These are phyloP conservation scores for Thaleichthys pacificus DNA, from an alignment of 2,797 vertebrate species.

Conservation along the genomic window DNA sequence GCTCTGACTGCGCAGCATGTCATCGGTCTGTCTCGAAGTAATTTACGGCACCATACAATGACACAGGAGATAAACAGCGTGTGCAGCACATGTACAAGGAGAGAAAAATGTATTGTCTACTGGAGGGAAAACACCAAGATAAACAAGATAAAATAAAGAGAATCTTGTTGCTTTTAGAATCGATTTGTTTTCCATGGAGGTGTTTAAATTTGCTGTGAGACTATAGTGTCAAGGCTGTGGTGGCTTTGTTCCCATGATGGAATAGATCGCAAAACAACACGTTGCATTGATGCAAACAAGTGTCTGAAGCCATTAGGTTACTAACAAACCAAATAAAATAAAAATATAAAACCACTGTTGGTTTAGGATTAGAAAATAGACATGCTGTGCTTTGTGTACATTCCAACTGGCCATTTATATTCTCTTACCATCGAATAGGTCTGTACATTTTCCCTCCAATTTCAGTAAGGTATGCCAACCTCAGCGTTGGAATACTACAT, in stretches of 20 bases:
- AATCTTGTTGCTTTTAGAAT: not conserved
- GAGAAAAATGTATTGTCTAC: not conserved
- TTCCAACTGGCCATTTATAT: not conserved
- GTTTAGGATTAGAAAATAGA: not conserved
- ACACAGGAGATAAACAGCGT: constrained; percentile 73
- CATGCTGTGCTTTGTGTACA: not conserved
- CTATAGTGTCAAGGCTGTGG: constrained; percentile 18
- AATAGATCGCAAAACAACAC: constrained; percentile 51
- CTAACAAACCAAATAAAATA: not conserved
- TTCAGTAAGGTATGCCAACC: not conserved
- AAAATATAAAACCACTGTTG: constrained; percentile 23
- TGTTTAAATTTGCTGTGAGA: not conserved
- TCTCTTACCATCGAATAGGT: not conserved
- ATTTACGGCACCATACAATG: constrained; percentile 74
- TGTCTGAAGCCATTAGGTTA: constrained; percentile 76
- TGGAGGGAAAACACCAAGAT: not conserved
- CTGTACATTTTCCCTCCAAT: not conserved
- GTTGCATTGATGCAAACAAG: constrained; percentile 73
- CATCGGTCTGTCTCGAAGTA: constrained; percentile 80
- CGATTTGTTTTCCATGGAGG: not conserved
- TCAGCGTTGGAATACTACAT: not conserved
- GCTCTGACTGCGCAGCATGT: constrained; percentile 90
- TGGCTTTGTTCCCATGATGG: constrained; percentile 49
- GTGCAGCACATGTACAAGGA: constrained; percentile 66
- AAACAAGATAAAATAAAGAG: not conserved